Evolutionary conservation across 2,113 vertebrate species (phyloP).

Genomic region (Aix galericulata): DNA sequence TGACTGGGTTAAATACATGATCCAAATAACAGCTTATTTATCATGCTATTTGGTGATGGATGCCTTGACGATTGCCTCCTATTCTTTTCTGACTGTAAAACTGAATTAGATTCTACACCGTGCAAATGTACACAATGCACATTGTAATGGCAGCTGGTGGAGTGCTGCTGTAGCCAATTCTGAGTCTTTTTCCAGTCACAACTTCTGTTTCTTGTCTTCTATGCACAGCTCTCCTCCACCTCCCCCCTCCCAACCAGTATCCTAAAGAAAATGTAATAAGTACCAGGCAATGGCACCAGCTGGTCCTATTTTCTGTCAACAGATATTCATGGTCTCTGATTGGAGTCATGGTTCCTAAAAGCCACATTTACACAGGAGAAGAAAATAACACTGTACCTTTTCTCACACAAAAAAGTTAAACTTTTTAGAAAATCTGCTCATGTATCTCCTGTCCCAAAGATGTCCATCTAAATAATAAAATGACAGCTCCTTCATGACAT

Average conservation of each 20-base stretch:
- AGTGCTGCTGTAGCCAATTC: constrained; percentile 53
- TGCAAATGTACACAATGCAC: constrained; percentile 66
- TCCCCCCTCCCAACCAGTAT: background rate
- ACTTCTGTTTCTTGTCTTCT: constrained; percentile 71
- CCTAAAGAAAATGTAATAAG: constrained; percentile 56
- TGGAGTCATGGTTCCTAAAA: background rate
- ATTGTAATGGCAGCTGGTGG: constrained; percentile 72
- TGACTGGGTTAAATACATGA: constrained; percentile 53
- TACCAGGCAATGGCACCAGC: constrained; percentile 52
- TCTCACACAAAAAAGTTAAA: background rate
- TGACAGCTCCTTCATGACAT: background rate
- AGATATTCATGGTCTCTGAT: background rate
- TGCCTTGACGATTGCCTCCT: constrained; percentile 59
- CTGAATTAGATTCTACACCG: constrained; percentile 72
- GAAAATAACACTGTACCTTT: background rate
- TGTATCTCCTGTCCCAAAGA: background rate
- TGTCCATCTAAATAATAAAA: background rate
- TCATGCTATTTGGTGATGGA: constrained; percentile 63
- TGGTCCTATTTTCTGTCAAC: constrained; percentile 53
- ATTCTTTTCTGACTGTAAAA: constrained; percentile 70
- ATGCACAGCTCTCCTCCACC: background rate
- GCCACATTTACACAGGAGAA: background rate
- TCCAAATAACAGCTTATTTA: constrained; percentile 67
- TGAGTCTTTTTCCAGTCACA: constrained; percentile 53
- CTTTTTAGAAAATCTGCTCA: background rate